phyloP scores from a whole-genome alignment of 35 echinoderm and acorn worm species.

The Amphiura filiformis region DNA sequence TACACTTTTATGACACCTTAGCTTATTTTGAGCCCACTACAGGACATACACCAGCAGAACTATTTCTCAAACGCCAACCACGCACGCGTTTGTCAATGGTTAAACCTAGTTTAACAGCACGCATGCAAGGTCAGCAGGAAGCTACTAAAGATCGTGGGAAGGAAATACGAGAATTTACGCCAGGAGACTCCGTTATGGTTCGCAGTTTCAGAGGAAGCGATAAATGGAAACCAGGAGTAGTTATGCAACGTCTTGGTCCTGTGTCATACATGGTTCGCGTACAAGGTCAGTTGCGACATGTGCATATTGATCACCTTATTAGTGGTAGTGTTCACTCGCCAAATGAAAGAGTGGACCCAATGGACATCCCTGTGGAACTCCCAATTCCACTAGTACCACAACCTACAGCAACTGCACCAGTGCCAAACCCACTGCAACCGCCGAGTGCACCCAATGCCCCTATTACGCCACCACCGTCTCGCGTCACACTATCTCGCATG shows the following conservation, averaged over 20 bases:
- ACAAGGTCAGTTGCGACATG: background rate
- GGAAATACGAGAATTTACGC: background rate
- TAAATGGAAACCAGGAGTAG: background rate
- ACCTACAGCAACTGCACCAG: no score
- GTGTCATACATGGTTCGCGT: no score
- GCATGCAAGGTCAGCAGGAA: no score
- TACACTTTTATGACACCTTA: no score
- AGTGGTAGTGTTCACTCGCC: background rate
- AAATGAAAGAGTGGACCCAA: background rate
- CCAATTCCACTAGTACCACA: background rate
- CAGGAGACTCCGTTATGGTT: background rate
- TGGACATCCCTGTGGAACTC: background rate
- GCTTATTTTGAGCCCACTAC: no score
- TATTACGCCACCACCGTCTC: no score
- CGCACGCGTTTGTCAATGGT: no score
- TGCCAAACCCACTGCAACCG: background rate
- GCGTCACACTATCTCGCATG: no score
- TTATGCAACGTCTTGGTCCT: no score
- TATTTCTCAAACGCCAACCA: no score
- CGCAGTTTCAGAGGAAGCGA: conserved; percentile 8
- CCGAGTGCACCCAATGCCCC: background rate
- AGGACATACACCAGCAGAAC: no score
- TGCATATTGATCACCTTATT: background rate
- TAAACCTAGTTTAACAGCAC: no score
- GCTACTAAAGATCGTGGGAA: background rate